phyloP scores from a whole-genome alignment of 2,113 vertebrate genomes.

The Grammomys dolichurus region DNA sequence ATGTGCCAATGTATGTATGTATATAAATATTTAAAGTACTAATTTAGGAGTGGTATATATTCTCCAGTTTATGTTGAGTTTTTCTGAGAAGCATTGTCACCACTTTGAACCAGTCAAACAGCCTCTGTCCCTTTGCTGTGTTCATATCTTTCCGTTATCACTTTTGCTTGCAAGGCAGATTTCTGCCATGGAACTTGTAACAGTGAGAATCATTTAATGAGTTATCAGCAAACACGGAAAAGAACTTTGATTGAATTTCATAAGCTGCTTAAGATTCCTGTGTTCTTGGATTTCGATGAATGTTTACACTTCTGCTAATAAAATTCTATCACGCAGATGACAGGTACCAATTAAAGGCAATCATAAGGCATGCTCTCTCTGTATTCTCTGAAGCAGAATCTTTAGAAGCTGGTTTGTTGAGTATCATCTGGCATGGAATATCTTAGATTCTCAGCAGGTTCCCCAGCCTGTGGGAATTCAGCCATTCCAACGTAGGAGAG shows the following conservation, averaged over 20 bases:
- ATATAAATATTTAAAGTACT: neutral
- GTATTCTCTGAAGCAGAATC: slow-evolving; percentile 17
- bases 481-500: neutral
- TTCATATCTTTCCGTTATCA: slow-evolving; percentile 7
- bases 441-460: slow-evolving; percentile 51
- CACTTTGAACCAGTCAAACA: slow-evolving; percentile 4
- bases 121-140: neutral
- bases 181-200: slow-evolving; percentile 58
- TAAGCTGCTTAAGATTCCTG: slow-evolving; percentile 70
- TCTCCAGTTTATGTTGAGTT: neutral
- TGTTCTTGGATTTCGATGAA: slow-evolving; percentile 66
- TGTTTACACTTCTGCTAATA: slow-evolving; percentile 77
- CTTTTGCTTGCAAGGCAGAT: slow-evolving; percentile 54
- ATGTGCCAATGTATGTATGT: neutral
- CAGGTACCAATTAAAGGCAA: slow-evolving; percentile 75
- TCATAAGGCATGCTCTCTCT: slow-evolving; percentile 43
- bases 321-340: slow-evolving; percentile 74
- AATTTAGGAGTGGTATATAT: neutral
- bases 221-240: slow-evolving; percentile 66
- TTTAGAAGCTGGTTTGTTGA: slow-evolving; percentile 44
- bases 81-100: neutral
- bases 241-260: slow-evolving; percentile 76
- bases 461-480: slow-evolving; percentile 1
- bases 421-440: slow-evolving; percentile 1
- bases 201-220: slow-evolving; percentile 65